Evolutionary conservation across 2,113 vertebrate species (phyloP).

Genomic region (Cinclus cinclus): DNA sequence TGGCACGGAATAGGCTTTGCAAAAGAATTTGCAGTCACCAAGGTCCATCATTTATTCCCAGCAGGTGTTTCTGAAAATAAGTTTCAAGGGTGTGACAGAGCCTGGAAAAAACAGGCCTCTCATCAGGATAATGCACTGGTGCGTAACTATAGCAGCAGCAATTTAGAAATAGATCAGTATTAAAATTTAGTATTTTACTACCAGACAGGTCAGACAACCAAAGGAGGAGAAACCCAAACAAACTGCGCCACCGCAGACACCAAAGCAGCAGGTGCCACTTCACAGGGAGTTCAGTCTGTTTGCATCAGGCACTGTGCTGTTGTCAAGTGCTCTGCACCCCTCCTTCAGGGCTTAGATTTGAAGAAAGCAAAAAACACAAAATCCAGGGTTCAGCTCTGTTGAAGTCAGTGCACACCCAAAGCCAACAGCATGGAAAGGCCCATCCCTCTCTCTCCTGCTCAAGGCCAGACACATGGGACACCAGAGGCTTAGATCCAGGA

Average conservation of each 20-base stretch:
- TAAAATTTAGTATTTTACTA: not conserved
- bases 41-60: not conserved
- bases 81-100: not conserved
- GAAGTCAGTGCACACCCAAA: fast-evolving
- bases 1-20: not conserved
- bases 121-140: not conserved
- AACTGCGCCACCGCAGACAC: not conserved
- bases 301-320: not conserved
- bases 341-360: not conserved
- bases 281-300: not conserved
- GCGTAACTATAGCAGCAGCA: fast-evolving
- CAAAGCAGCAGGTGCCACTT: not conserved
- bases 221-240: not conserved
- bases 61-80: not conserved
- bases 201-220: not conserved
- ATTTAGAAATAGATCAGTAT: not conserved
- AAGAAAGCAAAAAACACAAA: not conserved
- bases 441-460: not conserved
- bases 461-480: fast-evolving
- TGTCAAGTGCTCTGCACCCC: not conserved
- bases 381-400: not conserved
- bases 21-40: not conserved
- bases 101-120: not conserved
- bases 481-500: not conserved
- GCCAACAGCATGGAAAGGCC: fast-evolving